Base-by-base conservation (phyloP, 2,888 invertebrate genomes). In the Axea sp. region DNA sequence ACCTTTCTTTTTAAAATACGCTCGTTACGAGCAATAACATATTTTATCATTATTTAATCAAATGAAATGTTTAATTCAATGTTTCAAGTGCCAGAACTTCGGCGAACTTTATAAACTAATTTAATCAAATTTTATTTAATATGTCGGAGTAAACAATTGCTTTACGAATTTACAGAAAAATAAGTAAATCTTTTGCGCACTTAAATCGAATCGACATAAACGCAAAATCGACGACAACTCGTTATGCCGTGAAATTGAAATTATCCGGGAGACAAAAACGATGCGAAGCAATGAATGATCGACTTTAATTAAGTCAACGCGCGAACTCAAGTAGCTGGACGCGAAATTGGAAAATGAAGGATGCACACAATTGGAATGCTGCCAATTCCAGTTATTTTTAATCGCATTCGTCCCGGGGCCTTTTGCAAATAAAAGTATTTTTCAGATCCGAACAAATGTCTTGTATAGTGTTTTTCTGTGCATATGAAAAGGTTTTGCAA, bases 351-450 rank as follows among this genome's bases (percentile, higher is more conserved):
- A 69, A 69, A 69, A 53, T 69, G 69, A 69, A 31, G 45, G 60
- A 67, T 67, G 67, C 45, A 69, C 45, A 45, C 37, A 15, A 69
- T 60, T 69, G 69, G 69, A 26, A 12, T 19, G 26, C 26, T 37
- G 69, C 69, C 69, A 69, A 60, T 68, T 57, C 33, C 57, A 68
- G 67, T 59, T 68, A 57, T 59, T 69, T 69, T 69, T 60, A 60
- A 69, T 69, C 53, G 53, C 53, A 43, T 59, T 68, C 35, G 45
- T 69, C 31, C 28, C 59, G 31, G 14, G 9, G 33, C 33, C 43
- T 51, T 68, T 59, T 43, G 43, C 59, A 49, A 30, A 26, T 41
- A 41, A 49, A 59, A 59, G 41, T 39, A 57, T 59, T 59, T 67
- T 55, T 64, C 64, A 33, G 41, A 28, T 15, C 35, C 30, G 43